phyloP scores from a whole-genome alignment of 2,113 vertebrate genomes.

The Solenodon paradoxus region DNA sequence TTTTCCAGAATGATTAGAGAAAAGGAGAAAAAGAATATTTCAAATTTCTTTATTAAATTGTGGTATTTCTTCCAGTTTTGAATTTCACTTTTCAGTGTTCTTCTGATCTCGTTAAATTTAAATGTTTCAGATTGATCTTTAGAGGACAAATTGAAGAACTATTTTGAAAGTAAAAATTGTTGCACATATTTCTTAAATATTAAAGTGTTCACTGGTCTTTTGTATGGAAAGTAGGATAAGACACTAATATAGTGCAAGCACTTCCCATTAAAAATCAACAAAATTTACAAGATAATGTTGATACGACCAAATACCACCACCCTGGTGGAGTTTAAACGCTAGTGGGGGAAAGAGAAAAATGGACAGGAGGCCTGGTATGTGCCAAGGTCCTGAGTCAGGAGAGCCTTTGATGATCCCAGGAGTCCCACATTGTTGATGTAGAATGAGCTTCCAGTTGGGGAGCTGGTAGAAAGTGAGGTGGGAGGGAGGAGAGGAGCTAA shows the following conservation, averaged over 20 bases:
- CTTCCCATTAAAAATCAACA: not conserved
- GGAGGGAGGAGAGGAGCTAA: not conserved
- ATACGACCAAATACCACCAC: not conserved
- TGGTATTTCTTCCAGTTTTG: slow-evolving; percentile 7
- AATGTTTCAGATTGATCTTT: not conserved
- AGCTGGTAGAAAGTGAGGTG: fast-evolving
- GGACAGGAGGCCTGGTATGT: fast-evolving
- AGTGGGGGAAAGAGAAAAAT: not conserved
- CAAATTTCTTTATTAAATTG: slow-evolving; percentile 21
- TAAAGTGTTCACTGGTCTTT: not conserved
- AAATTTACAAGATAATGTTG: not conserved
- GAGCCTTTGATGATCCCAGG: not conserved
- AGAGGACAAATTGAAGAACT: not conserved
- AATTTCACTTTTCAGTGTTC: not conserved
- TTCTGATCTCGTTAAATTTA: not conserved
- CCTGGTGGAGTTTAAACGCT: no score
- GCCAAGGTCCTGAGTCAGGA: not conserved
- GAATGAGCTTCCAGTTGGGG: fast-evolving
- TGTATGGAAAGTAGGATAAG: not conserved
- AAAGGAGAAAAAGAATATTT: not conserved
- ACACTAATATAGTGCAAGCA: not conserved
- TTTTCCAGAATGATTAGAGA: not conserved
- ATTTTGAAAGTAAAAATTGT: not conserved
- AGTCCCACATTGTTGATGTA: not conserved
- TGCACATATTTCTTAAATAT: not conserved